Evolutionary conservation across 2,797 vertebrate species (phyloP).

Genomic region (Periparus ater): DNA sequence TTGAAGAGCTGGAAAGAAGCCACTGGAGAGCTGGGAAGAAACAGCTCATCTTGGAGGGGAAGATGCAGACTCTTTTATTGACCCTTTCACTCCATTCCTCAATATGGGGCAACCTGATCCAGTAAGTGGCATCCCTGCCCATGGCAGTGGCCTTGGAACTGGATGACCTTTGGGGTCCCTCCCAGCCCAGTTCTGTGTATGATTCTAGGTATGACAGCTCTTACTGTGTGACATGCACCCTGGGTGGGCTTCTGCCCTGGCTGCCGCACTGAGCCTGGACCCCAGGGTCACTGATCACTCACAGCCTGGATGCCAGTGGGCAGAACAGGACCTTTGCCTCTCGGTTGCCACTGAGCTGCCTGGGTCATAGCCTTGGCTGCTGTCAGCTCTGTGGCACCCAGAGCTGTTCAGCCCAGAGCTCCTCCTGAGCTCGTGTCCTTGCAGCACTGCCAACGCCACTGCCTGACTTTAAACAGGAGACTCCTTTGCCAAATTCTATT

Average conservation of each 20-base stretch:
- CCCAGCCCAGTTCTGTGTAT: not conserved
- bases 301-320: not conserved
- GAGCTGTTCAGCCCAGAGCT: not conserved
- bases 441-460: fast-evolving
- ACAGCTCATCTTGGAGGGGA: not conserved
- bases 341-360: not conserved
- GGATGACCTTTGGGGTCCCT: not conserved
- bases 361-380: not conserved
- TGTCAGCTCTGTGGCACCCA: not conserved
- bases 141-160: too few relatives aligned
- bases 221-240: not conserved
- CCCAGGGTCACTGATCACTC: not conserved
- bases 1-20: not conserved
- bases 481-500: not conserved
- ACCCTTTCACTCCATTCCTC: not conserved
- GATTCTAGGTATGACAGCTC: not conserved
- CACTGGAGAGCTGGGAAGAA: not conserved
- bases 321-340: not conserved
- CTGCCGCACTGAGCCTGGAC: not conserved
- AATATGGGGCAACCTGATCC: fast-evolving
- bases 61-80: not conserved
- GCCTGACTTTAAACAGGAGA: not conserved
- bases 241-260: not conserved
- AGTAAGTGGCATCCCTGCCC: not conserved
- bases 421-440: not conserved